Conservation (phyloP, 64 coral and sea anemone species). For the Actinia tenebrosa region DNA sequence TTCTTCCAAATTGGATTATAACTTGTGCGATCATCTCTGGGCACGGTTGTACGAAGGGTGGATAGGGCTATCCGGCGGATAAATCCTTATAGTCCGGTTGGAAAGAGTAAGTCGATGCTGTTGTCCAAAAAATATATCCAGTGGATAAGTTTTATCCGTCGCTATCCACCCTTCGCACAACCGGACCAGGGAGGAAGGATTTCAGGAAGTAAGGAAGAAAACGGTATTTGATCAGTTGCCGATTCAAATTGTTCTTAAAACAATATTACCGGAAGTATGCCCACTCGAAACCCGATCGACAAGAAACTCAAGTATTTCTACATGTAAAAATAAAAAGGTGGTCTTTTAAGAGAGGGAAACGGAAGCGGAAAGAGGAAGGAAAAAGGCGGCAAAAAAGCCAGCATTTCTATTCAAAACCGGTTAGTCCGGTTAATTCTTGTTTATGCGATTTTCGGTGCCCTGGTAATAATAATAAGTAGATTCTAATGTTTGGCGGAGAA, state of each 20-base stretch:
- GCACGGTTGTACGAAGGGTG: too few species aligned
- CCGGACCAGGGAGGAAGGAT: too few species aligned
- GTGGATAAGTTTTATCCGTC: too few species aligned
- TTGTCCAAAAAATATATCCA: too few species aligned
- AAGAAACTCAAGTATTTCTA: background rate
- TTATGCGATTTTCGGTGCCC: background rate
- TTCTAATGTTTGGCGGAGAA: background rate
- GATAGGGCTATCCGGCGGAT: too few species aligned
- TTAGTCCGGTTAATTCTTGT: too few species aligned
- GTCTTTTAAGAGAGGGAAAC: background rate
- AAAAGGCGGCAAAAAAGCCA: background rate
- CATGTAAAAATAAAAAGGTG: background rate
- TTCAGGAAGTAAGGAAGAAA: too few species aligned
- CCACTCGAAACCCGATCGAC: background rate
- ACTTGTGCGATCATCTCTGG: too few species aligned
- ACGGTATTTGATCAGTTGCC: background rate
- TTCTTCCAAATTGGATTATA: too few species aligned
- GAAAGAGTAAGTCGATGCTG: too few species aligned
- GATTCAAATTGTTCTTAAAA: background rate
- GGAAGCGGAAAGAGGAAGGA: background rate
- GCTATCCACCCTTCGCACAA: too few species aligned
- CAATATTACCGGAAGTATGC: background rate
- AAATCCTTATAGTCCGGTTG: too few species aligned
- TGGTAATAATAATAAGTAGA: background rate
- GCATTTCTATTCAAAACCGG: background rate